Conservation (phyloP, 2,113 vertebrate genomes). For the Rhinolophus ferrumequinum region DNA sequence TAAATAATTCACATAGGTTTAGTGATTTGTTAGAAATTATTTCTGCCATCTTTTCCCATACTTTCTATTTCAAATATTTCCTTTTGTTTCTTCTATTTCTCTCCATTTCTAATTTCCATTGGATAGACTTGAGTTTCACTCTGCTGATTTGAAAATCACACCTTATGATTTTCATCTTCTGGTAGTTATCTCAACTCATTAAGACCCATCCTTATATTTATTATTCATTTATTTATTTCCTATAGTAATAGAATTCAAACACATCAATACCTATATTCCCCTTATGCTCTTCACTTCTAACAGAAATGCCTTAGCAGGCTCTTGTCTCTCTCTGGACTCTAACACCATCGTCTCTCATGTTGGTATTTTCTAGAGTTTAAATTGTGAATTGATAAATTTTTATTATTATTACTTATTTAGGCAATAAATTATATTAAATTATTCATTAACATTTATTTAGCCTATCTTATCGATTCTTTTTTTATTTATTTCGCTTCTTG, state of each 20-base stretch:
- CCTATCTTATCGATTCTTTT: not conserved
- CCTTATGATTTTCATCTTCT: not conserved
- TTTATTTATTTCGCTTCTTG: not conserved
- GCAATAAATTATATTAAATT: not conserved
- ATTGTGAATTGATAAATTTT: not conserved
- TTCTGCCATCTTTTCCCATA: not conserved
- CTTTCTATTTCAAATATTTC: not conserved
- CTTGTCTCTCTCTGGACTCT: not conserved
- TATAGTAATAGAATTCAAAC: not conserved
- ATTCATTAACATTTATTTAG: not conserved
- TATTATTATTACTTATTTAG: not conserved
- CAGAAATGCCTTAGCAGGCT: not conserved
- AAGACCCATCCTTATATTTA: not conserved
- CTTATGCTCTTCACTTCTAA: not conserved
- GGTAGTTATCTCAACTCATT: not conserved
- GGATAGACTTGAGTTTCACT: not conserved
- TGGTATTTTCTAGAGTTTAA: conserved; percentile 18
- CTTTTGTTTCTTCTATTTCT: not conserved
- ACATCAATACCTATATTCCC: not conserved
- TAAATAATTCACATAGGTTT: not conserved
- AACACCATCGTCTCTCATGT: not conserved
- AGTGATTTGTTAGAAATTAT: not conserved
- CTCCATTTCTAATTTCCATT: not conserved
- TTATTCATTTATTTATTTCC: not conserved
- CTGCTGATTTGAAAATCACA: not conserved